phyloP scores from a whole-genome alignment of 2,888 invertebrate genomes.

The Synergus laeviventris region DNA sequence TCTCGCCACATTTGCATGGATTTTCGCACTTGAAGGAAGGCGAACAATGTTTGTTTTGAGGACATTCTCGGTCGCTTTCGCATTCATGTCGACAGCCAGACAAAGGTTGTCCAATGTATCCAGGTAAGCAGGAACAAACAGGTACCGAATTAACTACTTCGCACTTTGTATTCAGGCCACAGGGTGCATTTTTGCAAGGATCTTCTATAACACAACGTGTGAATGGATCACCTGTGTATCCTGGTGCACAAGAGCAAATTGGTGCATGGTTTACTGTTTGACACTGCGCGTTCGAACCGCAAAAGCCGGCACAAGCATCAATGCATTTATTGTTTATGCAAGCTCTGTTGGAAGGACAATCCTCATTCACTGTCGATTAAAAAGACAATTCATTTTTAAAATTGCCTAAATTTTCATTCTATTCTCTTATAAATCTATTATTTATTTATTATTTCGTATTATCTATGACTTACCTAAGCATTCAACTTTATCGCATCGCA shows the following conservation, averaged over 20 bases:
- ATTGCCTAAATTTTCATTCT: neutral
- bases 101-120: constrained; percentile 87
- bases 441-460: neutral
- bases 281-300: constrained; percentile 87
- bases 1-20: constrained; percentile 88
- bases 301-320: constrained; percentile 87
- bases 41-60: constrained; percentile 82
- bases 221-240: constrained; percentile 89
- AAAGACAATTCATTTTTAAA: constrained; percentile 17
- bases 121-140: constrained; percentile 87
- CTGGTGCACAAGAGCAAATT: constrained; percentile 86
- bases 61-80: constrained; percentile 86
- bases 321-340: constrained; percentile 88
- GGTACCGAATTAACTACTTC: constrained; percentile 86
- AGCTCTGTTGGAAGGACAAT: constrained; percentile 84
- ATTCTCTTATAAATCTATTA: too few relatives aligned
- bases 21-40: constrained; percentile 86
- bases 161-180: constrained; percentile 88
- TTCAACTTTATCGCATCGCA: constrained; percentile 85
- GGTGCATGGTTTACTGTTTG: constrained; percentile 87
- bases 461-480: constrained; percentile 80
- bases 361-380: constrained; percentile 80
- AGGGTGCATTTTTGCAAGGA: constrained; percentile 90
- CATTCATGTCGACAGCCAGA: constrained; percentile 90
- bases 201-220: constrained; percentile 84